Evolutionary conservation across 2,113 vertebrate genomes (phyloP), one percentile per base, ranked within the genome.

Genomic region (Hippolais icterina): DNA sequence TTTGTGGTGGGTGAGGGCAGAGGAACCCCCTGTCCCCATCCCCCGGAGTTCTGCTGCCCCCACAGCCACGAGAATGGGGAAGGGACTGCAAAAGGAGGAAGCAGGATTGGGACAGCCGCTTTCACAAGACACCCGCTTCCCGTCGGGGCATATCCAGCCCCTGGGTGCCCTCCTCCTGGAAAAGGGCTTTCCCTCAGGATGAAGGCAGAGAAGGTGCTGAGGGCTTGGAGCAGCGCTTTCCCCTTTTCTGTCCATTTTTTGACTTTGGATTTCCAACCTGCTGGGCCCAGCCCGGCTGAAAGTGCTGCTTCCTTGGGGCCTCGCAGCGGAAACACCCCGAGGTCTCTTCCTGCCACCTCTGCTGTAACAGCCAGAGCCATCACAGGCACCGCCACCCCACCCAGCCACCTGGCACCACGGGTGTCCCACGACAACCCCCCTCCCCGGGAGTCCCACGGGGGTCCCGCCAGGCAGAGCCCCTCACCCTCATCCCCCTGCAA

Each of bases 21-120:
- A 72, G 31, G 75, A 57, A 61, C 16, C 35, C 74, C 72, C 77
- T 3, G 5, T 9, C 19, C 35, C 44, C 9, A 1, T 21, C 42
- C 41, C 29, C 37, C 1, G 4, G 81, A 80, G 71, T 50, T 85
- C 83, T 1, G 0, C 56, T 47, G 68, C 23, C n/a, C 50, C 47
- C 70, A 35, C 3, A 12, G 15, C 44, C 7, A 0, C 0, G 17
- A 50, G 39, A 63, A 95, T 94, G 65, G 74, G 94, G 93, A 93
- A 95, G 93, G 84, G 95, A 94, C 74, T 7, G 66, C 0, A 0
- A 42, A 96, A 94, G 94, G 84, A 93, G 96, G 95, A 96, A 97
- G 95, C 41, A 2, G 83, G 94, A 91, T 83, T 89, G 94, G 93
- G 84, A 91, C 96, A 93, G 75, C 23, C 3, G 4, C 18, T 97